Base-by-base conservation (phyloP, 2,888 invertebrate species). In the Papilio elwesi region DNA sequence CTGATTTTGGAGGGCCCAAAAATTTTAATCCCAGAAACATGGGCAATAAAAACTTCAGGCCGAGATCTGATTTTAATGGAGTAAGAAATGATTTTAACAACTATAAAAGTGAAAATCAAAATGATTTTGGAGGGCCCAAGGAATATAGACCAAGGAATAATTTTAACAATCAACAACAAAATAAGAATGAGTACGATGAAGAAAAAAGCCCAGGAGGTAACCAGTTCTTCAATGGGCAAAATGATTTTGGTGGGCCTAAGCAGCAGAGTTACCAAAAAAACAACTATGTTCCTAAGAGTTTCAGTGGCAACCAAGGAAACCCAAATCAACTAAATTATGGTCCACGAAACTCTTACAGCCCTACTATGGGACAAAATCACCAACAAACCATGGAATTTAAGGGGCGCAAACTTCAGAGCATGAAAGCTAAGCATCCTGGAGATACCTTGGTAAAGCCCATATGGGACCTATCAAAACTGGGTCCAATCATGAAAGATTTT, bases 401-500 rank as follows among this genome's bases (percentile, higher is more conserved):
- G 79, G 90, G 94, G 8, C 94, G 95, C 65, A 95, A 95, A 82
- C 78, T 94, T 76, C 95, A 95, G 78, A 95, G 95, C 79, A 93
- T 95, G 83, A 95, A 95, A 83, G 95, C 96, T 0, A 96, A 96
- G 83, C 96, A 96, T 85, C 96, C 96, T 12, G 96, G 96, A 68
- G 96, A 96, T 77, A 95, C 94, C 78, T 89, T 97, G 76, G 94
- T 95, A 15, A 97, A 97, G 83, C 98, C 98, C 6, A 95, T 95
- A 78, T 99, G 99, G 99, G 97, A 98, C 79, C 81, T 96, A 78
- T 80, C 87, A 67, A 94, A 95, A 76, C 92, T 99, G 77, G 96
- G 96, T 80, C 96, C 97, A 11, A 98, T 99, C 85, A 95, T 97
- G 80, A 99, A 99, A 93, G 97, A 98, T 89, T 98, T 99, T 84